Conservation (phyloP, 2,113 vertebrate genomes). For the Ochotona princeps region DNA sequence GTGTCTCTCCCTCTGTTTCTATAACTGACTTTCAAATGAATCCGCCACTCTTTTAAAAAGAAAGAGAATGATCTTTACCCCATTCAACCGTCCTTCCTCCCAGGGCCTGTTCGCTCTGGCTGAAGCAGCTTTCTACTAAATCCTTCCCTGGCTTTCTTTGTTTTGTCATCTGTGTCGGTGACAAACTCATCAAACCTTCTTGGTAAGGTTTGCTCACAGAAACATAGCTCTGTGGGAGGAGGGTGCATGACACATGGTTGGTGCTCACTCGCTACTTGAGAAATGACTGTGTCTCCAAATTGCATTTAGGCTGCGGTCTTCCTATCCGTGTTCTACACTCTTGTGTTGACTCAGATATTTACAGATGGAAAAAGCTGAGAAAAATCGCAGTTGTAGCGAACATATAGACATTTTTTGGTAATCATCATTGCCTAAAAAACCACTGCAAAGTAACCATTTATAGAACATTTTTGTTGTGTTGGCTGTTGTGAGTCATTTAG, state of each 20-base stretch:
- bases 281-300: background rate
- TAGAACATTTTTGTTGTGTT: too few relatives aligned
- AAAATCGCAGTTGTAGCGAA: too few relatives aligned
- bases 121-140: background rate
- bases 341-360: too few relatives aligned
- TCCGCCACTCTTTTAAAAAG: background rate
- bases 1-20: too few relatives aligned
- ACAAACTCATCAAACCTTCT: background rate
- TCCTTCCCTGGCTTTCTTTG: background rate
- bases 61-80: background rate
- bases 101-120: background rate
- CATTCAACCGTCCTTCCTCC: background rate
- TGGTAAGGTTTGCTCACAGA: background rate
- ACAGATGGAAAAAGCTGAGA: too few relatives aligned
- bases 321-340: too few relatives aligned
- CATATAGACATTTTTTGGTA: too few relatives aligned
- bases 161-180: background rate
- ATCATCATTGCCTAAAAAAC: too few relatives aligned
- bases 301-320: too few relatives aligned
- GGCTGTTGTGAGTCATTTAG: too few relatives aligned
- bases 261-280: background rate
- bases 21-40: too few relatives aligned
- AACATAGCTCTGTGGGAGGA: background rate
- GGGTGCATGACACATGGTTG: background rate
- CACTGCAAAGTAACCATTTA: too few relatives aligned